Percentiles rank a stretch among this genome's conserved stretches.
These are phyloP conservation scores for Eupithecia abbreviata DNA, from an alignment of 2,888 invertebrate species.

Conservation along the genomic window DNA sequence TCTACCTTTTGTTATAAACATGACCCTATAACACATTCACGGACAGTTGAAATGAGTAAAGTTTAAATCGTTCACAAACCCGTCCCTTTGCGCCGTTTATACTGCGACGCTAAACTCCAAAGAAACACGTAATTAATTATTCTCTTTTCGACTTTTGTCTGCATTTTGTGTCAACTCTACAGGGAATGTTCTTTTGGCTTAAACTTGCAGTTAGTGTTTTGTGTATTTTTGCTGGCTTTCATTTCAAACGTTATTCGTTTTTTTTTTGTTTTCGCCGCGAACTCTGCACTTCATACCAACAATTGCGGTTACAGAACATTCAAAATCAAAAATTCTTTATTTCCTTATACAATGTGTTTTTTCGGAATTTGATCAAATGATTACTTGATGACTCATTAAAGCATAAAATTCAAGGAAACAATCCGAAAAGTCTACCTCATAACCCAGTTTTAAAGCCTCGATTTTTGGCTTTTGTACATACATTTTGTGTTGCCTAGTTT, in stretches of 20 bases:
- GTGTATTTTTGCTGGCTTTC: background rate
- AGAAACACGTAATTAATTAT: constrained; percentile 37
- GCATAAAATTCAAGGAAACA: too few species aligned
- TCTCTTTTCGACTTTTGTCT: constrained; percentile 35
- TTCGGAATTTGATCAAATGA: too few species aligned
- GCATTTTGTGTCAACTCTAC: constrained; percentile 13
- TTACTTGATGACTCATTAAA: too few species aligned
- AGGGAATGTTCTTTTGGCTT: constrained; percentile 14
- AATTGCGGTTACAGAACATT: background rate
- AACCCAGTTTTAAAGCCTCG: too few species aligned
- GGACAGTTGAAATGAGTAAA: constrained; percentile 14
- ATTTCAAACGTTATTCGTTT: background rate
- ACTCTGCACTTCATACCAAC: background rate
- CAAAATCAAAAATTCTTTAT: too few species aligned
- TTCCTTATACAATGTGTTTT: too few species aligned
- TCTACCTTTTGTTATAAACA: constrained; percentile 10
- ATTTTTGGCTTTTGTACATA: too few species aligned
- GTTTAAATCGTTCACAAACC: constrained; percentile 20
- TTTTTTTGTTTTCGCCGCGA: background rate
- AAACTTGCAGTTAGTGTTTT: constrained; percentile 5
- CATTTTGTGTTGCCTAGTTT: background rate
- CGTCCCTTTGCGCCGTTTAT: constrained; percentile 17
- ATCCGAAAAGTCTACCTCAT: too few species aligned
- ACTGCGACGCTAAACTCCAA: constrained; percentile 39
- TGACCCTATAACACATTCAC: constrained; percentile 10